Conservation (phyloP, 2,113 vertebrate genomes). For the Parus major region DNA sequence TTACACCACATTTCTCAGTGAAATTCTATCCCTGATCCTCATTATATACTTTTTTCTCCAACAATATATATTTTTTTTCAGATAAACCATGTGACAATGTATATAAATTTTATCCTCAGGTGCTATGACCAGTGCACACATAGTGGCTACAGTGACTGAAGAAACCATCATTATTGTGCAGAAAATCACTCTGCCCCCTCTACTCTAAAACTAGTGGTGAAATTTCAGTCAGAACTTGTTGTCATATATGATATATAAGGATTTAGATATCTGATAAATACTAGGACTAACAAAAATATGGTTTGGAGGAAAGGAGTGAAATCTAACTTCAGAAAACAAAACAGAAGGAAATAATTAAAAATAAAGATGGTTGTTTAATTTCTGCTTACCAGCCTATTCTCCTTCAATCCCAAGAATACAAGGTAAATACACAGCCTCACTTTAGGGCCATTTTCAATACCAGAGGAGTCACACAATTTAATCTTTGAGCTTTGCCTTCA, state of each 20-base stretch:
- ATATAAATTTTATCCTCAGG: not conserved
- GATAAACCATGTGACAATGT: not conserved
- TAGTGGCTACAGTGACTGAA: not conserved
- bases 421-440: not conserved
- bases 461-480: not conserved
- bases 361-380: not conserved
- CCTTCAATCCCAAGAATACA: not conserved
- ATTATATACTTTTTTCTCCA: not conserved
- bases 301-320: not conserved
- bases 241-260: not conserved
- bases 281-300: not conserved
- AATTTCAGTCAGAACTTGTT: not conserved
- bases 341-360: not conserved
- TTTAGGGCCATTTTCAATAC: not conserved
- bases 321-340: not conserved
- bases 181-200: not conserved
- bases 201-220: not conserved
- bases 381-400: not conserved
- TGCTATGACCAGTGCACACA: not conserved
- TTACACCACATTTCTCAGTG: constrained; percentile 50
- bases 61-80: not conserved
- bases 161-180: not conserved
- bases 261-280: not conserved
- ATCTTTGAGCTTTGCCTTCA: not conserved
- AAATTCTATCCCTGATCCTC: constrained; percentile 32